Conservation (phyloP, 2,797 vertebrate genomes). For the Muscicapa striata region DNA sequence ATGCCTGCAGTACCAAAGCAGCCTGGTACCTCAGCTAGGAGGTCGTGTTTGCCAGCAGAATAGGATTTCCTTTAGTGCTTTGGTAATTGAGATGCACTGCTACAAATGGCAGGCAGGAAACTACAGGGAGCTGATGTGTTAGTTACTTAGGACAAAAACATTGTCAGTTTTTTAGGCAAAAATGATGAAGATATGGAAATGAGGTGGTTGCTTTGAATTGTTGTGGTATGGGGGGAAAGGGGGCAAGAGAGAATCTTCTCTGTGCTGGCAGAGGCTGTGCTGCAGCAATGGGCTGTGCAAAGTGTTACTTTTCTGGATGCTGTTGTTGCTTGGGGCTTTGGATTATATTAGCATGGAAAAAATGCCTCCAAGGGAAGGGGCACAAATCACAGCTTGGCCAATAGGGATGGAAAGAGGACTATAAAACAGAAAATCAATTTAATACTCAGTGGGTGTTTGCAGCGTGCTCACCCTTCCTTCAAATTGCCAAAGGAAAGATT, state of each 20-base stretch:
- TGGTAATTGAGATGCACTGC: not conserved
- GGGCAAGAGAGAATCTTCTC: not conserved
- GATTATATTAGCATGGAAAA: conserved; percentile 52
- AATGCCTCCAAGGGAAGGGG: conserved; percentile 9
- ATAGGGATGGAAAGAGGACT: conserved; percentile 27
- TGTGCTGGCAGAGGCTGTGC: not conserved
- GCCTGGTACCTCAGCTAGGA: not conserved
- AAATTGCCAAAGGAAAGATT: conserved; percentile 65
- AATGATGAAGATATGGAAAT: not conserved
- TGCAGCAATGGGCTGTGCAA: not conserved
- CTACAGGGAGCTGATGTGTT: not conserved
- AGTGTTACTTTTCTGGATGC: not conserved
- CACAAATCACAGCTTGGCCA: conserved; percentile 54
- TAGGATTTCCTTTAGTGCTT: not conserved
- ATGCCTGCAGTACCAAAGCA: not conserved
- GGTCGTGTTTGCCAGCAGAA: accelerated
- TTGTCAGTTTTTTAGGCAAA: not conserved
- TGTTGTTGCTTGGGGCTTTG: conserved; percentile 15
- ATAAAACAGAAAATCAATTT: conserved; percentile 69
- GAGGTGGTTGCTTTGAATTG: not conserved
- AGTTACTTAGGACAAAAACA: not conserved
- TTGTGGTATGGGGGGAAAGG: not conserved
- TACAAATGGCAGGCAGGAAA: not conserved
- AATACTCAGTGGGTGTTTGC: conserved; percentile 57
- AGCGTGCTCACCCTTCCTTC: conserved; percentile 62